These are phyloP conservation scores for Heliconius eleuchia DNA, from an alignment of 1,140 invertebrate species.

Conservation along the genomic window DNA sequence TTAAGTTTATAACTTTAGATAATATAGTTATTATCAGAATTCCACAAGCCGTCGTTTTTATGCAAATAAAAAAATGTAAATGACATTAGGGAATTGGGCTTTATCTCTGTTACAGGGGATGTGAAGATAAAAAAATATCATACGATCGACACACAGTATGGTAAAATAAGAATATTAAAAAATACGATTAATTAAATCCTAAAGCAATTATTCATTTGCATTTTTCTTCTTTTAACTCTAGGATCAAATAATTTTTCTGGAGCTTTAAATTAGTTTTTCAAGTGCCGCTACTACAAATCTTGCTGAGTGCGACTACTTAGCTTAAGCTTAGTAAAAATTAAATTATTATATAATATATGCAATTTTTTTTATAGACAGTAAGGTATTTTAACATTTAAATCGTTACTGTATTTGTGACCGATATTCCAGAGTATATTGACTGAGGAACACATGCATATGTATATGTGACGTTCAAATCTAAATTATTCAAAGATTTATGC, in stretches of 20 bases:
- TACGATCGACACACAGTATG: background rate
- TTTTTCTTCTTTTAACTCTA: background rate
- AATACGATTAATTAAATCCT: background rate
- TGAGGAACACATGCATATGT: too few species aligned
- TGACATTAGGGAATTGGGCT: too few species aligned
- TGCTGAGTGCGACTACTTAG: conserved; percentile 1
- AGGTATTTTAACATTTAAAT: background rate
- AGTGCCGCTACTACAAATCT: background rate
- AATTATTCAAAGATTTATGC: too few species aligned
- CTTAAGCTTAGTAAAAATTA: background rate
- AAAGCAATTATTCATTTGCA: background rate
- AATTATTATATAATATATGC: too few species aligned
- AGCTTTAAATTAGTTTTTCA: conserved; percentile 4
- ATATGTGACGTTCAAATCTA: too few species aligned
- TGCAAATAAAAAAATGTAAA: too few species aligned
- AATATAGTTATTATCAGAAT: too few species aligned
- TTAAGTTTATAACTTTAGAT: too few species aligned
- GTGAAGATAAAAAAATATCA: background rate
- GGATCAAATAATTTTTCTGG: background rate
- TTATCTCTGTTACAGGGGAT: too few species aligned
- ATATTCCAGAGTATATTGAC: too few species aligned
- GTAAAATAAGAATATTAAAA: background rate
- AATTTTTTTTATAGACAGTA: background rate
- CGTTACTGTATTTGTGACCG: too few species aligned
- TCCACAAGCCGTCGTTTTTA: too few species aligned